Conservation (phyloP, 2,797 vertebrate species). For the Acipenser transmontanus region DNA sequence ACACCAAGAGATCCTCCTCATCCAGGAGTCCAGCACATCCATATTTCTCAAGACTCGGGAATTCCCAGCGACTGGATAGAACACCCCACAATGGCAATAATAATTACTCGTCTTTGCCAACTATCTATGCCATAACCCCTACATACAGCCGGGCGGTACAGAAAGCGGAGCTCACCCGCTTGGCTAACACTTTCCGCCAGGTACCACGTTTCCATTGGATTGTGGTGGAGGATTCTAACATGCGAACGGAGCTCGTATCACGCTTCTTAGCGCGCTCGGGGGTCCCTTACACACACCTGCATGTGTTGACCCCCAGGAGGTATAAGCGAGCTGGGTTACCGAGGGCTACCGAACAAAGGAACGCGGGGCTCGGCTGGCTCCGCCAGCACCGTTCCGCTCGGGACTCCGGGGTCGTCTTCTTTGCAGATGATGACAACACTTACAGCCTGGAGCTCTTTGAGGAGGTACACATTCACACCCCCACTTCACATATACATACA, state of each 20-base stretch:
- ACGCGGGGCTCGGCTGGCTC: conserved; percentile 83
- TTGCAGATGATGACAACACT: conserved; percentile 97
- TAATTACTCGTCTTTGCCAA: conserved; percentile 56
- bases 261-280: conserved; percentile 76
- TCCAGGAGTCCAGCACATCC: conserved; percentile 44
- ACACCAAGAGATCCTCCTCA: conserved; percentile 63
- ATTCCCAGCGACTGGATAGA: conserved; percentile 36
- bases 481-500: too few species aligned
- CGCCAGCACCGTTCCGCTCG: conserved; percentile 65
- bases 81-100: conserved; percentile 29
- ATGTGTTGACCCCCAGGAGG: conserved; percentile 82
- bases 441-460: conserved; percentile 96
- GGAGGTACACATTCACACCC: conserved; percentile 62
- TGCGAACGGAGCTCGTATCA: conserved; percentile 79
- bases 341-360: conserved; percentile 91
- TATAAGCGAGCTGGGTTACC: conserved; percentile 87
- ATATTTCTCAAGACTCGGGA: conserved; percentile 41
- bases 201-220: conserved; percentile 90
- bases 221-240: conserved; percentile 83
- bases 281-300: conserved; percentile 83
- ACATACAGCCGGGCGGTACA: conserved; percentile 91
- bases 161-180: conserved; percentile 90
- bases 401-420: conserved; percentile 84
- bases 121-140: conserved; percentile 91
- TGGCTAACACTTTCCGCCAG: conserved; percentile 90